phyloP scores from a whole-genome alignment of 2,797 vertebrate genomes.

The Rachycentron canadum region DNA sequence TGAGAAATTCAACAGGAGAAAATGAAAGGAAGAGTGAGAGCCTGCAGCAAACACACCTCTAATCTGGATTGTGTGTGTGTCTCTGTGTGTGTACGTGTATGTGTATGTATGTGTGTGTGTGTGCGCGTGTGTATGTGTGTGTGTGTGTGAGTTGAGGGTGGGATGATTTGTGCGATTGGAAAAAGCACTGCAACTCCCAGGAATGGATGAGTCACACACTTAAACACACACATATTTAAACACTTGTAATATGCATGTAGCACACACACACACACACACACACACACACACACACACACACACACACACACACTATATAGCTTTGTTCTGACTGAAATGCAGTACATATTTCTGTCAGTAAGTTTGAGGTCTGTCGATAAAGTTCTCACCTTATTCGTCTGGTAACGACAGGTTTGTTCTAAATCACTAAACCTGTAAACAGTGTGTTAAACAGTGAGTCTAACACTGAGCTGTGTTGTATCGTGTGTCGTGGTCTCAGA shows the following conservation, averaged over 20 bases:
- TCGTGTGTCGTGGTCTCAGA: not conserved
- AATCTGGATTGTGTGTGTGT: conserved; percentile 34
- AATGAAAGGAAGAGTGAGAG: conserved; percentile 6
- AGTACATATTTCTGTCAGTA: conserved; percentile 9
- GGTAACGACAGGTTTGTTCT: too few species aligned
- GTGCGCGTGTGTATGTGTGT: not conserved
- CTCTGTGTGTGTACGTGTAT: conserved; percentile 11
- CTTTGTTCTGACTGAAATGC: not conserved
- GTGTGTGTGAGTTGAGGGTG: conserved; percentile 37
- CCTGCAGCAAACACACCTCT: conserved; percentile 53
- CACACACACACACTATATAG: not conserved
- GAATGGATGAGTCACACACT: conserved; percentile 70
- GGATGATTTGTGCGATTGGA: conserved; percentile 53
- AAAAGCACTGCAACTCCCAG: conserved; percentile 58
- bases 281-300: not conserved
- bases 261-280: conserved; percentile 7
- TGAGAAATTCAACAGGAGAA: conserved; percentile 19
- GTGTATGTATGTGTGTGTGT: conserved; percentile 11
- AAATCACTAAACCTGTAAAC: too few species aligned
- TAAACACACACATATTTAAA: conserved; percentile 28
- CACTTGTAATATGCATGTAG: conserved; percentile 7
- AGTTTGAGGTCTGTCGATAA: not conserved
- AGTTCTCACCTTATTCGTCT: not conserved
- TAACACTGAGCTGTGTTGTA: too few species aligned
- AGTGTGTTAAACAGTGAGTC: too few species aligned